phyloP scores from a whole-genome alignment of 2,888 invertebrate genomes.

The Halocaridina rubra region DNA sequence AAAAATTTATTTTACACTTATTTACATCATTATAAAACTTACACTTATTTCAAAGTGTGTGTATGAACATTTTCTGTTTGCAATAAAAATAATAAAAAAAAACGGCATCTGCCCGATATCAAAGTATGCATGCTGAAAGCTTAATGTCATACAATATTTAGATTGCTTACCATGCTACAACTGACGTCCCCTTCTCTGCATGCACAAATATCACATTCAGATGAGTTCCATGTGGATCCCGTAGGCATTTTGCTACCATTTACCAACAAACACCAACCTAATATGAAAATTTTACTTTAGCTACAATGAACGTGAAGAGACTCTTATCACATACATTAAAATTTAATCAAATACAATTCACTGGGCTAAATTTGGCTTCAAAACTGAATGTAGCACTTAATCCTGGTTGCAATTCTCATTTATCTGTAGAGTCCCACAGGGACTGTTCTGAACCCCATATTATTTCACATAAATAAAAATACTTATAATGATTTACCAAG shows the following conservation, averaged over 20 bases:
- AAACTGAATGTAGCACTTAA: background rate
- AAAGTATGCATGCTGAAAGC: too few species aligned
- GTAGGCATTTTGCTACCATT: slow-evolving; percentile 34
- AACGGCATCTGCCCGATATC: too few species aligned
- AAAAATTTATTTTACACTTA: background rate
- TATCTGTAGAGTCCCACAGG: background rate
- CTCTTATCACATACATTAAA: background rate
- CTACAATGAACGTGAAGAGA: background rate
- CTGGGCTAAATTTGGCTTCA: background rate
- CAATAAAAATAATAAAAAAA: too few species aligned
- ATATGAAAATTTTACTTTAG: background rate
- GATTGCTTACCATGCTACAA: slow-evolving; percentile 28
- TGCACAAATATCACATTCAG: slow-evolving; percentile 24
- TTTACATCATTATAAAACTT: too few species aligned
- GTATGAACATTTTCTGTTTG: too few species aligned
- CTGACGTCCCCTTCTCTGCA: slow-evolving; percentile 40
- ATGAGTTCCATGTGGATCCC: slow-evolving; percentile 27
- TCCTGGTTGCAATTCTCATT: background rate
- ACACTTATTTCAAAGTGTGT: too few species aligned
- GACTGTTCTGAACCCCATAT: background rate
- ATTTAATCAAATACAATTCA: background rate
- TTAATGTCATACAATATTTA: too few species aligned
- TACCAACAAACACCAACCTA: slow-evolving; percentile 55
- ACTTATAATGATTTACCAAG: background rate
- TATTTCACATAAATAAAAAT: background rate